Evolutionary conservation across 1,140 invertebrate genomes (phyloP), one percentile per base, ranked within the genome.

Genomic region (Procambarus virginalis): DNA sequence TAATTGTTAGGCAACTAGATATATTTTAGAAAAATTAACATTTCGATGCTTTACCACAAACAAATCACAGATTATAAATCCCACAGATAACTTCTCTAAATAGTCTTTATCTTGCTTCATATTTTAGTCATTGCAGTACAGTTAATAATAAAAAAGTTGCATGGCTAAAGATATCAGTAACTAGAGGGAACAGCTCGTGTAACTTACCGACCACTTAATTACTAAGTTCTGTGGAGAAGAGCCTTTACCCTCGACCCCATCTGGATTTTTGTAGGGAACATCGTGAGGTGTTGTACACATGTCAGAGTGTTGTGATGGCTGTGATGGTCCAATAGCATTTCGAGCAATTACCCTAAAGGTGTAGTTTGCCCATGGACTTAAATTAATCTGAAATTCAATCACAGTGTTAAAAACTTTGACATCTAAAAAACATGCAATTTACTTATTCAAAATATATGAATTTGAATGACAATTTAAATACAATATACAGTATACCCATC

Each of bases 291-390:
- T 99, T 46, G 96, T 96, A 93, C 99, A 99, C 20, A 96, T 95
- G 9, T 95, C 95, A 17, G 97, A 97, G 94, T 98, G 96, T 78
- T 94, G 90, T 91, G 98, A 99, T 0, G 98, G 97, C 55, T 95
- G 93, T 49, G 98, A 99, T 8, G 96, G 95, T 0, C 99, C 99
- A 92, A 99, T 97, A 94, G 98, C 98, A 94, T 99, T 99, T 93
- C 95, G 96, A 0, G 98, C 98, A 85, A 98, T 95, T 5, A 99
- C 97, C 68, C 98, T 95, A 95, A 99, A 99, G 0, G 98, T 99
- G 93, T 99, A 99, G 94, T 99, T 99, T 0, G 97, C 96, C 97
- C 97, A 99, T 0, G 98, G 98, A 77, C 96, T 96, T 95, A 99
- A 96, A 68, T 95, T 94, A 3, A 97, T 94, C 94, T 92, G 86